Conservation (phyloP, 2,888 invertebrate genomes). For the Nysson spinosus region DNA sequence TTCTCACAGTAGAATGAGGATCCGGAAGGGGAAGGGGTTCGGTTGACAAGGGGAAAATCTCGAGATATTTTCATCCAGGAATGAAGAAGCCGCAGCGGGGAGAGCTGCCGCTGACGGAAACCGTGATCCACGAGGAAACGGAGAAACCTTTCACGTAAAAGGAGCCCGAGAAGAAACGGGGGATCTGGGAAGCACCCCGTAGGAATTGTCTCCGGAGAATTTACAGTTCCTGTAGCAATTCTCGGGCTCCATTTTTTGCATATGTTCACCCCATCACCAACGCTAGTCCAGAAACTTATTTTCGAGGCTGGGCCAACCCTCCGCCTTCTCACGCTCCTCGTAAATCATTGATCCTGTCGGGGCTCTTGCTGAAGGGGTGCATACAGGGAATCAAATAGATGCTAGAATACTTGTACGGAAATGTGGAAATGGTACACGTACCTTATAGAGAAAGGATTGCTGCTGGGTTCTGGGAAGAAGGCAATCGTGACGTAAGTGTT, state of each 20-base stretch:
- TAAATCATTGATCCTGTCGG: conserved; percentile 65
- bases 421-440: background rate
- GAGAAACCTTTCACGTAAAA: conserved; percentile 2
- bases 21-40: conserved; percentile 21
- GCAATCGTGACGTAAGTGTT: too few relatives aligned
- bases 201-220: conserved; percentile 65
- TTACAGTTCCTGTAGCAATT: conserved; percentile 65
- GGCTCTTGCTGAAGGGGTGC: conserved; percentile 16
- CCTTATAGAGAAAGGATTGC: background rate
- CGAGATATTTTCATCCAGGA: conserved; percentile 42
- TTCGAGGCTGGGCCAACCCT: conserved; percentile 30
- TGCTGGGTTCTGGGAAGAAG: too few relatives aligned
- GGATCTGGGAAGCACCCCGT: conserved; percentile 31
- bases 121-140: conserved; percentile 39
- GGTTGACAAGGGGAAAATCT: conserved; percentile 49
- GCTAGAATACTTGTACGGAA: conserved; percentile 20
- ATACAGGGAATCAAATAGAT: conserved; percentile 7
- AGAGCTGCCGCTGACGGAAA: conserved; percentile 45
- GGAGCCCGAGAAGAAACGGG: conserved; percentile 12
- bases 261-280: conserved; percentile 57
- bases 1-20: conserved; percentile 9
- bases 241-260: conserved; percentile 60
- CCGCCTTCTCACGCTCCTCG: conserved; percentile 36
- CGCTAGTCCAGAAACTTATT: conserved; percentile 57
- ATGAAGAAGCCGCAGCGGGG: conserved; percentile 13